Base-by-base conservation (phyloP, 2,888 invertebrate species). In the Ophonus ardosiacus region DNA sequence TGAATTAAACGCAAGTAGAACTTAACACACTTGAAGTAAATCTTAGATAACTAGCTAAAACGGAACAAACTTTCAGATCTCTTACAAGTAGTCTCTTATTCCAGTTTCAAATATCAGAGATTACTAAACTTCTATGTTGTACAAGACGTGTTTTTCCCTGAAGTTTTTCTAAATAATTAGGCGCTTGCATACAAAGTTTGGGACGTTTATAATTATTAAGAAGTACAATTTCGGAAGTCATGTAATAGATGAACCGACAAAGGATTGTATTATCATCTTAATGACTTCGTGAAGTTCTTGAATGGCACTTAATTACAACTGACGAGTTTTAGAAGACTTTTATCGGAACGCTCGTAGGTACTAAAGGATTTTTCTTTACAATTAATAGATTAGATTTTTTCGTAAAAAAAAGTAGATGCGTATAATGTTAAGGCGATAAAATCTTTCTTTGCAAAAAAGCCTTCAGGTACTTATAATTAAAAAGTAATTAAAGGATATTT, bases 261-360 rank as follows among this genome's bases (percentile, higher is more conserved):
- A 17, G 74, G 17, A 74, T 17, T 51, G 18, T 24, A 59, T 80
- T 80, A 80, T 80, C 80, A 80, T 61, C 61, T 61, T 59, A 80
- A 80, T 38, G 80, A 80, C 61, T 80, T 80, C 61, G 59, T 80
- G 59, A 79, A 80, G 59, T 80, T 80, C n/a, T 80, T 24, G 61
- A 80, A 80, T 80, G 80, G 57, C 61, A 80, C 59, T 80, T 80
- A 80, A 80, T 80, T 80, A 80, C 80, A 59, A 59, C 40, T 80
- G 80, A 80, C 57, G 61, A 10, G n/a, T 76, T 51, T 43, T 51
- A 65, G 76, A 76, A 76, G 43, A 51, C 21, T 80, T 80, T 80
- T 80, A 80, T 59, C 80, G 78, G 13, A 56, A 78, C 21, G 31
- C 80, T 13, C 61, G 61, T 24, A 24, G 24, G 24, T 38, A 31